phyloP scores from a whole-genome alignment of 1,140 invertebrate species.

The Aphis gossypii region DNA sequence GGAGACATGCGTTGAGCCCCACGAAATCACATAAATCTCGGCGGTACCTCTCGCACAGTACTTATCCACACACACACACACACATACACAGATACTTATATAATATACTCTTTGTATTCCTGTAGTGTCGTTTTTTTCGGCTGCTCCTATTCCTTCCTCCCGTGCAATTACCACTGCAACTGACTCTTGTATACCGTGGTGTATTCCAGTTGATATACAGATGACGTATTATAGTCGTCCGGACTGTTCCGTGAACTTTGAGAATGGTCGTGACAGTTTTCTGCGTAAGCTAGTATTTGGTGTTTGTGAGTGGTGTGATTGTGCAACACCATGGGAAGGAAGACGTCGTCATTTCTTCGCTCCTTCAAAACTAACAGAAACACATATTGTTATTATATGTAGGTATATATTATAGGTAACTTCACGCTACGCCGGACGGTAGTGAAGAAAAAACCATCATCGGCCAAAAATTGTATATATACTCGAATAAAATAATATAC shows the following conservation, averaged over 20 bases:
- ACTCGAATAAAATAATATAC: not conserved
- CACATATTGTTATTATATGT: not conserved
- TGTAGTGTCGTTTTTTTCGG: not conserved
- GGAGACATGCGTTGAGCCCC: constrained; percentile 20
- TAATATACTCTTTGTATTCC: not conserved
- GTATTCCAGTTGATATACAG: not conserved
- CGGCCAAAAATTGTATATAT: too few species aligned
- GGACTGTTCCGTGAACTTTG: not conserved
- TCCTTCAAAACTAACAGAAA: constrained; percentile 23
- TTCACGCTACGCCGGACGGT: not conserved
- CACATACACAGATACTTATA: not conserved
- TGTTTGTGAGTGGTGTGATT: not conserved
- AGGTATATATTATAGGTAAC: not conserved
- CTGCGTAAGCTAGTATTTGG: not conserved
- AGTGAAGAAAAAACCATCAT: not conserved
- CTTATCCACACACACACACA: too few species aligned
- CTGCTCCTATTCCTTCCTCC: not conserved
- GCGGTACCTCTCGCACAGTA: not conserved
- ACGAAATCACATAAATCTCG: constrained; percentile 50
- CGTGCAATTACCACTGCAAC: not conserved
- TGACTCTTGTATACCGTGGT: not conserved
- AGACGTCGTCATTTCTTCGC: not conserved
- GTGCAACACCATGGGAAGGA: too few species aligned
- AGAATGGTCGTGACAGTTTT: constrained; percentile 32
- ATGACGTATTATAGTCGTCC: not conserved